Percentiles rank a stretch among this genome's conserved stretches.
Conservation (phyloP, 2,797 vertebrate genomes). For the Syncerus caffer region DNA sequence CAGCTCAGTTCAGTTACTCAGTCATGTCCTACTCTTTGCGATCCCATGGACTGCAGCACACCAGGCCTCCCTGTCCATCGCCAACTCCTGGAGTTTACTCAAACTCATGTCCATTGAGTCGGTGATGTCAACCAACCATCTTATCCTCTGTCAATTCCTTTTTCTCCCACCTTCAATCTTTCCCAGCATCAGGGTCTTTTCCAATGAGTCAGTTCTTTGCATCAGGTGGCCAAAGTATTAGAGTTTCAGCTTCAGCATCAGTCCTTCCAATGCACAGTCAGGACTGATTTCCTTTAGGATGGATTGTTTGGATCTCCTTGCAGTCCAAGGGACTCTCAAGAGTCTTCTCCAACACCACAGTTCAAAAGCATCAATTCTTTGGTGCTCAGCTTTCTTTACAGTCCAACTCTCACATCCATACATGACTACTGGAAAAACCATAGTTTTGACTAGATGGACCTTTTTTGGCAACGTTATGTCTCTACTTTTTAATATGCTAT, state of each 20-base stretch:
- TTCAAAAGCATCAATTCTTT: background rate
- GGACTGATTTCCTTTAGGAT: background rate
- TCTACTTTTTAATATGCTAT: background rate
- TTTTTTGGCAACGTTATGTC: background rate
- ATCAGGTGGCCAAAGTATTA: background rate
- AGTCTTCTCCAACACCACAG: background rate
- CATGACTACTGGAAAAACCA: rapidly evolving
- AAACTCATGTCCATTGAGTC: background rate
- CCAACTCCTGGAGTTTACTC: rapidly evolving
- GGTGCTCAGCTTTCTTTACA: background rate
- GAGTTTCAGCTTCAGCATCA: background rate
- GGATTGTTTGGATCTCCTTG: background rate
- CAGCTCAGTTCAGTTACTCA: background rate
- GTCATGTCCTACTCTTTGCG: background rate
- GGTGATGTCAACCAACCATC: background rate
- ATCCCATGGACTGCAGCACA: background rate
- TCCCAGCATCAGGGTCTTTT: background rate
- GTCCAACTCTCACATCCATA: background rate
- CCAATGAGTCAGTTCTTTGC: background rate
- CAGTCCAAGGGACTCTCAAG: background rate
- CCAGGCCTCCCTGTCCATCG: background rate
- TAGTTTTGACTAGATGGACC: background rate
- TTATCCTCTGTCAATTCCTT: background rate
- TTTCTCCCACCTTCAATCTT: background rate
- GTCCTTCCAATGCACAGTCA: background rate